A percentile compares a stretch with the other conserved stretches of the same genome.
phyloP scores from a whole-genome alignment of 2,113 vertebrate genomes.

The Sinocyclocheilus maitianheensis region DNA sequence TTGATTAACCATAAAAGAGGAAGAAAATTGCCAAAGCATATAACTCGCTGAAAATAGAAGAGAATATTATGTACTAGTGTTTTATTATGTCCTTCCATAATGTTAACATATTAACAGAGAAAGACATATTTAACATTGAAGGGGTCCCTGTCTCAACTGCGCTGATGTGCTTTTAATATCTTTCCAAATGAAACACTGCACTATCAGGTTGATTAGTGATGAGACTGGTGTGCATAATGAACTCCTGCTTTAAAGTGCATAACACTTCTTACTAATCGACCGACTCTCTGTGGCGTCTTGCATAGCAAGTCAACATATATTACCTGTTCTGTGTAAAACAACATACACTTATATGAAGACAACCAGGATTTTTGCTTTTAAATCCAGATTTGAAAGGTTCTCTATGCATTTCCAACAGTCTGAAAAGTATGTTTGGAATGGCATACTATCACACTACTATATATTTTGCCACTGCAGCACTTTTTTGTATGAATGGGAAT shows the following conservation, averaged over 20 bases:
- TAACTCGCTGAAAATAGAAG: background rate
- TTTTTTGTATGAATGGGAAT: background rate
- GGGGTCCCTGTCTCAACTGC: background rate
- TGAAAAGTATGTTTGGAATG: conserved; percentile 23
- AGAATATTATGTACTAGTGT: background rate
- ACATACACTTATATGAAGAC: background rate
- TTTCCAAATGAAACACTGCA: background rate
- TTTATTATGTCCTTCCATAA: background rate
- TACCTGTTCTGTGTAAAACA: conserved; percentile 33
- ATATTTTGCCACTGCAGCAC: background rate
- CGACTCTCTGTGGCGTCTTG: conserved; percentile 55
- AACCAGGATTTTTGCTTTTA: background rate
- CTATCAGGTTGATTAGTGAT: conserved; percentile 15
- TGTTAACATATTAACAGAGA: conserved; percentile 11
- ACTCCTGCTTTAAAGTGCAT: conserved; percentile 63
- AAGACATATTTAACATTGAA: background rate
- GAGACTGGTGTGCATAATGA: conserved; percentile 57
- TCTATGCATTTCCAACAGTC: background rate
- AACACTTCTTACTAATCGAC: conserved; percentile 41
- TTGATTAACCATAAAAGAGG: conserved; percentile 17
- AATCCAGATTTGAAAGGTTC: background rate
- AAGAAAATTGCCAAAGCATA: background rate
- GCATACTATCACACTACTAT: conserved; percentile 22
- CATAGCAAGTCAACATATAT: conserved; percentile 61
- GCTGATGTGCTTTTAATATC: background rate